Evolutionary conservation across 30 jellyfish, hydroid and myxozoan species (phyloP).

Genomic region (Aurelia sp.): DNA sequence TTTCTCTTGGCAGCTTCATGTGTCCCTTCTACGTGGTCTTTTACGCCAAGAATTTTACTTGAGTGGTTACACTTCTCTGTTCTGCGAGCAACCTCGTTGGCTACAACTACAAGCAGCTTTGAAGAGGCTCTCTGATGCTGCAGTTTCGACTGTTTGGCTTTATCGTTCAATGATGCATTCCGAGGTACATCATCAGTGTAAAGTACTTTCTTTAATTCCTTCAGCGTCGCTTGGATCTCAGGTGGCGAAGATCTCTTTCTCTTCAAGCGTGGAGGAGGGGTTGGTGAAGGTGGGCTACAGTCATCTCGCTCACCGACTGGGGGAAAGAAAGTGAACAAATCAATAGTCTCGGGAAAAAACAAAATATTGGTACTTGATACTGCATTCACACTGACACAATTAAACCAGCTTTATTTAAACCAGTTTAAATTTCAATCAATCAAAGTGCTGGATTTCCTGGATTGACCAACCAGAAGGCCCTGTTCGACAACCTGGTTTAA

Average conservation of each 20-base stretch:
- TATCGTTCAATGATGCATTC: not conserved
- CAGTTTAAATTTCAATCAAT: no score
- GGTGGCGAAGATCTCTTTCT: conserved; percentile 40
- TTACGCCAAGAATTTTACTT: not conserved
- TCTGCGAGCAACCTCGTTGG: not conserved
- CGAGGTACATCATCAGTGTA: conserved; percentile 11
- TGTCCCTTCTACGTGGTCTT: not conserved
- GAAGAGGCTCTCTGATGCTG: not conserved
- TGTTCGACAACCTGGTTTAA: no score
- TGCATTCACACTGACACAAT: no score
- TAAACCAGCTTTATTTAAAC: no score
- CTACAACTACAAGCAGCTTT: no score
- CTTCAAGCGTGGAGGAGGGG: conserved; percentile 63
- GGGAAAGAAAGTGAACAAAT: not conserved
- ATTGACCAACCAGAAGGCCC: no score
- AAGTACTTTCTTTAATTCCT: conserved; percentile 36
- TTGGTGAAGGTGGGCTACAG: conserved; percentile 55
- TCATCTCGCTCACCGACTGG: conserved; percentile 3
- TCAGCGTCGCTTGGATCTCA: conserved; percentile 28
- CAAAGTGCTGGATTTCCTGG: no score
- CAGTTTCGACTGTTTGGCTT: not conserved
- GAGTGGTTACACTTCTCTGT: not conserved
- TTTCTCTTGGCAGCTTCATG: not conserved
- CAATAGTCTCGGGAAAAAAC: not conserved
- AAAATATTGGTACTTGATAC: no score